Evolutionary conservation across 1,140 invertebrate genomes (phyloP), one percentile per base, ranked within the genome.

Genomic region (Sarcophaga peregrina): DNA sequence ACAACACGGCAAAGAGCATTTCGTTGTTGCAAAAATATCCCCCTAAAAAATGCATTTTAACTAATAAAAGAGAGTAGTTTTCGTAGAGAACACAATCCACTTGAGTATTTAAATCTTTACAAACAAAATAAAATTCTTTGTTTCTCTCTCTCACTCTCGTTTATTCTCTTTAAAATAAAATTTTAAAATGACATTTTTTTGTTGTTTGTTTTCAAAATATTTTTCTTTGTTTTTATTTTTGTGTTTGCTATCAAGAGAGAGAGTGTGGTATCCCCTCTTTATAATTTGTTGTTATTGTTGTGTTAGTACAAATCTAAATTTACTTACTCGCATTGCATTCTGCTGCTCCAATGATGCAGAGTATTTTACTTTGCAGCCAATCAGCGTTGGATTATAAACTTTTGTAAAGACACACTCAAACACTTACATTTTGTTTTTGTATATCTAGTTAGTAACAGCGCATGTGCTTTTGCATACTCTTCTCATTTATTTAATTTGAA

Each of bases 361-460:
- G 62, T 20, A n/a, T n/a, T 20, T 20, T 68, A 78, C 47, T 78
- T 78, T 78, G 75, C 75, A 78, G 75, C 75, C 75, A 78, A 78
- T 78, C 75, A 78, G 75, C 75, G 48, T 78, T 20, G 8, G 75
- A 20, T 78, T 50, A 13, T 20, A 76, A 15, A 76, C 73, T 74
- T 45, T 37, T 74, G 25, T 37, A 37, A 4, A 37, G 25, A 37
- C 74, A n/a, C 74, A 47, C 46, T 48, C 45, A 76, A 47, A 76
- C 47, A 47, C 45, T 58, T 15, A 68, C 62, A 52, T 78, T 76
- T 50, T 52, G 47, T 78, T 17, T 15, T 8, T 52, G n/a, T 8
- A 13, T 45, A 20, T 45, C 13, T 75, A 78, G 17, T 20, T 20
- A 78, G 47, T 37, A n/a, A 37, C 25, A 25, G 75, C 75, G 75